These are phyloP conservation scores for Chirona hameri DNA, from an alignment of 2,888 invertebrate species.

Conservation along the genomic window DNA sequence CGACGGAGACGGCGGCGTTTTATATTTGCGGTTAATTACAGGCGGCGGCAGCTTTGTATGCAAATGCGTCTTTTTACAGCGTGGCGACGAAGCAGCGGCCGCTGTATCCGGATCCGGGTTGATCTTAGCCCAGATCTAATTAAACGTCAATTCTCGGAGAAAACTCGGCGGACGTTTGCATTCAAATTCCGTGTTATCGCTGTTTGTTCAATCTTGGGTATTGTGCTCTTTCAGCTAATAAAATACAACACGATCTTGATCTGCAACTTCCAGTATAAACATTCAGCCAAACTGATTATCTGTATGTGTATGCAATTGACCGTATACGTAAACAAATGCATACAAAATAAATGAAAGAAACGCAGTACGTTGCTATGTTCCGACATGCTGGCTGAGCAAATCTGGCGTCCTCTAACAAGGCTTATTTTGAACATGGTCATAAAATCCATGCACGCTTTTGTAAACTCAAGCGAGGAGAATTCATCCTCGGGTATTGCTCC, in stretches of 20 bases:
- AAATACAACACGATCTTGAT: too few relatives aligned
- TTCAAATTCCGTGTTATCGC: background rate
- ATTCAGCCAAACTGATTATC: too few relatives aligned
- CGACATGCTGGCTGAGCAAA: background rate
- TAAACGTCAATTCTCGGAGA: background rate
- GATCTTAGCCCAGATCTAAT: background rate
- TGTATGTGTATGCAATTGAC: too few relatives aligned
- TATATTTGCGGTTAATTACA: background rate
- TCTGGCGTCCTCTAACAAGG: background rate
- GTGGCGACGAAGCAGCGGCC: background rate
- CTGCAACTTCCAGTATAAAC: too few relatives aligned
- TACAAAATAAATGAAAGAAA: too few relatives aligned
- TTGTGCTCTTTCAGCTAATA: too few relatives aligned
- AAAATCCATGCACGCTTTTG: conserved; percentile 4
- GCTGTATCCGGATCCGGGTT: background rate
- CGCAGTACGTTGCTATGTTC: too few relatives aligned
- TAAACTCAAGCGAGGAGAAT: conserved; percentile 11
- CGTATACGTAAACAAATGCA: too few relatives aligned
- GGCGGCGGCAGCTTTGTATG: background rate
- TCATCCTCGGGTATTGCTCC: conserved; percentile 1
- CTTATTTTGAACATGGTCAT: background rate
- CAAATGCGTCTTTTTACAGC: background rate
- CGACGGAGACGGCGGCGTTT: background rate
- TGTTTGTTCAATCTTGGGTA: too few relatives aligned
- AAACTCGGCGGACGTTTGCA: background rate